Conservation (phyloP, 2,797 vertebrate genomes). For the Pseudochaenichthys georgianus region DNA sequence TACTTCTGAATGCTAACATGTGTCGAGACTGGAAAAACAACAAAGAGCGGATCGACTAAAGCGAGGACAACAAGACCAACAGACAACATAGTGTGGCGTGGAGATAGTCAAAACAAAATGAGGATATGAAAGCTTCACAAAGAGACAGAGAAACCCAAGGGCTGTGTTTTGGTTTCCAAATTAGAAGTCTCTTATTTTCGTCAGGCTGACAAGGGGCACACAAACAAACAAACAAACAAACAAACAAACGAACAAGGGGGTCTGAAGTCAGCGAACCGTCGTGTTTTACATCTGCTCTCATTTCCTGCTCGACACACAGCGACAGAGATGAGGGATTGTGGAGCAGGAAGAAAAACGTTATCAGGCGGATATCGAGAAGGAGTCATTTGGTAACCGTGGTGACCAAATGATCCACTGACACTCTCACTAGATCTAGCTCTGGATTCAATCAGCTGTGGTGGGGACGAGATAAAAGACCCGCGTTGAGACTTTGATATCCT, state of each 20-base stretch:
- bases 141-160: neutral
- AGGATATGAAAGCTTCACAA: slow-evolving; percentile 21
- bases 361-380: slow-evolving; percentile 70
- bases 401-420: slow-evolving; percentile 83
- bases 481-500: slow-evolving; percentile 73
- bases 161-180: slow-evolving; percentile 10
- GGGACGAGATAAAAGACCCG: slow-evolving; percentile 74
- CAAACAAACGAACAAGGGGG: slow-evolving; percentile 9
- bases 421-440: slow-evolving; percentile 76
- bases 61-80: slow-evolving; percentile 35
- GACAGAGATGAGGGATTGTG: slow-evolving; percentile 46
- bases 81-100: slow-evolving; percentile 26
- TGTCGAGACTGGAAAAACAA: neutral
- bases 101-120: slow-evolving; percentile 3
- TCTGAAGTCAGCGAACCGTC: slow-evolving; percentile 39
- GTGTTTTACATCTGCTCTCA: slow-evolving; percentile 64
- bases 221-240: neutral
- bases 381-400: slow-evolving; percentile 75
- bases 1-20: too few species aligned
- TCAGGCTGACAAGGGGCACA: slow-evolving; percentile 23
- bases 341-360: slow-evolving; percentile 67
- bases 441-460: slow-evolving; percentile 81
- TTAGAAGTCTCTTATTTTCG: slow-evolving; percentile 51
- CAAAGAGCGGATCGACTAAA: slow-evolving; percentile 27
- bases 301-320: slow-evolving; percentile 73